phyloP scores from a whole-genome alignment of 2,113 vertebrate genomes.

The Ochotona curzoniae region DNA sequence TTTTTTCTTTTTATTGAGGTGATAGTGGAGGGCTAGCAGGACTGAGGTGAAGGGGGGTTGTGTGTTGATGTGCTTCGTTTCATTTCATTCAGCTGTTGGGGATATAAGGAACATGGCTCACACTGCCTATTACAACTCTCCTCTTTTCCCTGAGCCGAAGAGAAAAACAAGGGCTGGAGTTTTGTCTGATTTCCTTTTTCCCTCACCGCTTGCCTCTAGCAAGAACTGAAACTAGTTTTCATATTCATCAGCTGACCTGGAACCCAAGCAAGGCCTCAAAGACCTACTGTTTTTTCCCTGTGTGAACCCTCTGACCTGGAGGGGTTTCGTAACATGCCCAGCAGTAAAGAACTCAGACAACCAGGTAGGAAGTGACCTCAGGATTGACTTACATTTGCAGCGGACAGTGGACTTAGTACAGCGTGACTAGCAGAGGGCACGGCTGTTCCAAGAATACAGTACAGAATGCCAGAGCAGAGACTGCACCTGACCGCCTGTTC shows the following conservation, averaged over 20 bases:
- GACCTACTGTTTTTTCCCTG: not conserved
- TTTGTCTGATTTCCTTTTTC: not conserved
- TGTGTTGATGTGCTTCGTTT: not conserved
- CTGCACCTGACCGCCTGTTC: not conserved
- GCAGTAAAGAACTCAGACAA: not conserved
- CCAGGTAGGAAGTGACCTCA: not conserved
- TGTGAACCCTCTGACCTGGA: not conserved
- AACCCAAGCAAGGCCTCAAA: not conserved
- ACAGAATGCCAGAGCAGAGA: not conserved
- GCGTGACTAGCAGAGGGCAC: not conserved
- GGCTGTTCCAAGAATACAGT: not conserved
- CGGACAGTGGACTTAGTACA: not conserved
- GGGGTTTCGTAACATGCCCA: not conserved
- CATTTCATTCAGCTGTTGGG: not conserved
- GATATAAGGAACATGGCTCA: not conserved
- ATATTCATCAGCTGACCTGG: not conserved
- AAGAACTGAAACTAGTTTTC: constrained; percentile 2
- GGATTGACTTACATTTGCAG: not conserved
- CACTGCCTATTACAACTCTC: not conserved
- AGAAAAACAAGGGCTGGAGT: not conserved
- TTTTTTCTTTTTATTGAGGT: not conserved
- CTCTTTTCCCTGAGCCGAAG: not conserved
- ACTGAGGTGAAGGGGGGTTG: not conserved
- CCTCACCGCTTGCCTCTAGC: not conserved
- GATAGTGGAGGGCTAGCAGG: not conserved